Evolutionary conservation across 1,140 invertebrate species (phyloP).

Genomic region (Neodiprion virginianus): DNA sequence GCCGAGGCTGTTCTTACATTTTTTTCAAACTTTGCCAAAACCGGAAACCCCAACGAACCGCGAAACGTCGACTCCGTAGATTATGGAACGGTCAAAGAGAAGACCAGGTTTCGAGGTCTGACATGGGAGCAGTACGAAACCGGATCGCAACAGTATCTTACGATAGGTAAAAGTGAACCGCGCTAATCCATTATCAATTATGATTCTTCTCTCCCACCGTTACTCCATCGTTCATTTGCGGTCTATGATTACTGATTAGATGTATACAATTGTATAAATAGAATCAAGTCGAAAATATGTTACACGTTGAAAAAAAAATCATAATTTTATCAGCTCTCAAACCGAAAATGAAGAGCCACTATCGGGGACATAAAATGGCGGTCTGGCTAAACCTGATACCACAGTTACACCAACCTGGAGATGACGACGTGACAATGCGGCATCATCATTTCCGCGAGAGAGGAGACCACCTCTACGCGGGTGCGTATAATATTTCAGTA

Average conservation of each 20-base stretch:
- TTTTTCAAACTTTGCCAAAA: constrained; percentile 78
- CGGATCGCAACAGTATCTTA: constrained; percentile 77
- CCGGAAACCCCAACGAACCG: constrained; percentile 74
- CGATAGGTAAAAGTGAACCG: constrained; percentile 68
- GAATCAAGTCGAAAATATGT: not conserved
- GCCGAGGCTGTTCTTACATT: constrained; percentile 78
- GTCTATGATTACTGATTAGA: constrained; percentile 10
- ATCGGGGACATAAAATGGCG: constrained; percentile 90
- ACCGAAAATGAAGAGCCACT: constrained; percentile 81
- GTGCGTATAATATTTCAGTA: constrained; percentile 51
- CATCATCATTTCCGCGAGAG: constrained; percentile 81
- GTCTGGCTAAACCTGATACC: constrained; percentile 91
- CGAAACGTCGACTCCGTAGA: constrained; percentile 63
- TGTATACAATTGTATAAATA: constrained; percentile 4
- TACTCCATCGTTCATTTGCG: constrained; percentile 1
- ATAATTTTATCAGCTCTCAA: constrained; percentile 67
- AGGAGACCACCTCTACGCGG: constrained; percentile 76
- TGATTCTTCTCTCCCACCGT: not conserved
- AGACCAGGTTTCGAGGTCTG: constrained; percentile 66
- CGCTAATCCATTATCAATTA: not conserved
- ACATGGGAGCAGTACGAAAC: constrained; percentile 79
- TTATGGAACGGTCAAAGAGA: constrained; percentile 66
- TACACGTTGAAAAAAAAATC: too few relatives aligned
- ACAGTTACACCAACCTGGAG: constrained; percentile 81
- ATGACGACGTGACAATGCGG: constrained; percentile 74